A percentile compares a stretch with the other conserved stretches of the same genome.
phyloP scores from a whole-genome alignment of 2,888 invertebrate genomes.

The Melinopterus prodromus region DNA sequence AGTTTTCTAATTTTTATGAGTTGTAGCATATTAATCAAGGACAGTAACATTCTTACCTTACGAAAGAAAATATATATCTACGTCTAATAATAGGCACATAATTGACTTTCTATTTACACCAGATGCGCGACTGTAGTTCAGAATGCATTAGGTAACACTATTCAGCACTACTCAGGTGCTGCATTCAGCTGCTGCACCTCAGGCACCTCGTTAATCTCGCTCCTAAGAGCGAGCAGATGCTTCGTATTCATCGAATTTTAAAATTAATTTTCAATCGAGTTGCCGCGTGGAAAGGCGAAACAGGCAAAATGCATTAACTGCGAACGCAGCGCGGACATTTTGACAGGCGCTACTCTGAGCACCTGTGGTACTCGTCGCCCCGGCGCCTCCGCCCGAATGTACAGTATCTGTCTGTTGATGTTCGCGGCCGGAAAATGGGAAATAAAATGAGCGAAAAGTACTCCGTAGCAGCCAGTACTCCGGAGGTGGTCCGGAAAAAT shows the following conservation, averaged over 20 bases:
- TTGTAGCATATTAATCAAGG: too few relatives aligned
- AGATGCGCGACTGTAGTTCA: too few relatives aligned
- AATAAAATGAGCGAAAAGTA: conserved; percentile 12
- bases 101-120: too few relatives aligned
- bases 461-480: not conserved
- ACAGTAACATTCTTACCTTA: too few relatives aligned
- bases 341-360: conserved; percentile 16
- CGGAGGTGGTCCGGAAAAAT: conserved; percentile 10
- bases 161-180: too few relatives aligned
- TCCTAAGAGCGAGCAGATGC: conserved; percentile 22
- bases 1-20: too few relatives aligned
- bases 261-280: conserved; percentile 46
- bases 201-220: not conserved
- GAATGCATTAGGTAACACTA: too few relatives aligned
- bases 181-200: too few relatives aligned
- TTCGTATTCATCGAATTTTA: conserved; percentile 45
- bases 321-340: conserved; percentile 6
- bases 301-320: conserved; percentile 45
- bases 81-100: too few relatives aligned
- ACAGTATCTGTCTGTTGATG: conserved; percentile 13
- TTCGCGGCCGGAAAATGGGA: conserved; percentile 14
- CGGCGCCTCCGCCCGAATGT: not conserved
- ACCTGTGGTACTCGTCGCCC: not conserved
- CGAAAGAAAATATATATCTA: too few relatives aligned
- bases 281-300: conserved; percentile 37